Evolutionary conservation across 2,888 invertebrate genomes (phyloP).

Genomic region (Fissipunctia ypsillon): DNA sequence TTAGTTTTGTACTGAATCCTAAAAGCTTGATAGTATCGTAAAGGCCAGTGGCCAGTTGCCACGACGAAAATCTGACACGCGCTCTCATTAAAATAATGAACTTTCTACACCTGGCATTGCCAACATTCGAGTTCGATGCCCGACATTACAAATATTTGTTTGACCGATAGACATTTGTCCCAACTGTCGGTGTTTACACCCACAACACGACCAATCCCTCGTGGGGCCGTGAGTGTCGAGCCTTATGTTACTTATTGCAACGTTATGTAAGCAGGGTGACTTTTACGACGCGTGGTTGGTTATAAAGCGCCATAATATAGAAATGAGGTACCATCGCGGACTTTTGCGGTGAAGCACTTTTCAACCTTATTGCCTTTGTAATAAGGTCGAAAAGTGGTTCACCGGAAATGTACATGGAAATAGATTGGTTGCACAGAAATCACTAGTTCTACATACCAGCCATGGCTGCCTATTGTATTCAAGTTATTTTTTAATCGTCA

Average conservation of each 20-base stretch:
- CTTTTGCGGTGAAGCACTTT: too few relatives aligned
- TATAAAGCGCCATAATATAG: too few relatives aligned
- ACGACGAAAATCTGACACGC: not conserved
- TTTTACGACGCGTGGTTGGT: not conserved
- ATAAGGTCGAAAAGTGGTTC: too few relatives aligned
- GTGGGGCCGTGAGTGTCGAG: not conserved
- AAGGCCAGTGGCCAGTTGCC: not conserved
- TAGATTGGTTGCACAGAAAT: not conserved
- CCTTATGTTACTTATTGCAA: slow-evolving; percentile 1
- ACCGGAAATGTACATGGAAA: not conserved
- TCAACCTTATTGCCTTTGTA: too few relatives aligned
- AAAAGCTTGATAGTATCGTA: not conserved
- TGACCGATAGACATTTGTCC: not conserved
- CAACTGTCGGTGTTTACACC: not conserved
- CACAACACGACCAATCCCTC: not conserved
- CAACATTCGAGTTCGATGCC: not conserved
- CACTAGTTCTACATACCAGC: not conserved
- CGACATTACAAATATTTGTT: slow-evolving; percentile 1
- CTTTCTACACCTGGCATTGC: not conserved
- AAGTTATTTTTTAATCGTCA: not conserved
- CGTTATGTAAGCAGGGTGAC: not conserved
- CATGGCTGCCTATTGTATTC: not conserved
- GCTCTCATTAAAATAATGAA: not conserved
- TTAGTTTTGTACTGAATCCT: not conserved
- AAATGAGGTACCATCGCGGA: not conserved